Evolutionary conservation across 2,113 vertebrate genomes (phyloP).

Genomic region (Muntiacus reevesi): DNA sequence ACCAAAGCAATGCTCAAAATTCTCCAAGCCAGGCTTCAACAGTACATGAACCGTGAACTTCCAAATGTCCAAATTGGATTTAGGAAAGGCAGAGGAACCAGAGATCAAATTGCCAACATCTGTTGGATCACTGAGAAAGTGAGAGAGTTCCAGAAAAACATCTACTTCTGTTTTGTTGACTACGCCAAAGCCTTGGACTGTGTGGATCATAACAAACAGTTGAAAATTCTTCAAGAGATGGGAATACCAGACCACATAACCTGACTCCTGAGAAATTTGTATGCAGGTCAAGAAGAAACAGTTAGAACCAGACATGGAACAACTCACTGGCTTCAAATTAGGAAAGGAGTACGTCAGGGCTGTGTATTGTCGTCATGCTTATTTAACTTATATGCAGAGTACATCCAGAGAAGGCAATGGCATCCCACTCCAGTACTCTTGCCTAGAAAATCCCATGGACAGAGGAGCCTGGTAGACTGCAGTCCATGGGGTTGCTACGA

Average conservation of each 20-base stretch:
- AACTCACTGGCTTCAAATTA: background rate
- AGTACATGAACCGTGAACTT: fast-evolving
- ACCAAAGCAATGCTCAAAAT: background rate
- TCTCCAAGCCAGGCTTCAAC: background rate
- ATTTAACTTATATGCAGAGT: background rate
- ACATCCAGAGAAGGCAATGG: background rate
- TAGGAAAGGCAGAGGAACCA: background rate
- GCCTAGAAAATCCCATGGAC: too few relatives aligned
- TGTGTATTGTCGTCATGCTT: background rate
- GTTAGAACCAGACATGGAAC: background rate
- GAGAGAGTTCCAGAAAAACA: background rate
- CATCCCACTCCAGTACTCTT: too few relatives aligned
- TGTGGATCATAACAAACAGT: background rate
- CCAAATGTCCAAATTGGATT: background rate
- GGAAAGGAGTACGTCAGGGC: background rate
- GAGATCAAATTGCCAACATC: background rate
- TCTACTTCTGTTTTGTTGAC: background rate
- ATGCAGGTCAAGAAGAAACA: background rate
- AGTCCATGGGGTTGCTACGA: too few relatives aligned
- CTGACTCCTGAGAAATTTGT: background rate
- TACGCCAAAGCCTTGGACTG: fast-evolving
- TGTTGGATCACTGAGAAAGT: background rate
- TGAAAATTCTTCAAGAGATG: background rate
- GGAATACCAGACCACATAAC: background rate
- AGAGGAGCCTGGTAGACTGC: too few relatives aligned